Percentiles rank a stretch among this genome's conserved stretches.
These are phyloP conservation scores for Ceratothoa steindachneri DNA, from an alignment of 2,888 invertebrate genomes.

Conservation along the genomic window DNA sequence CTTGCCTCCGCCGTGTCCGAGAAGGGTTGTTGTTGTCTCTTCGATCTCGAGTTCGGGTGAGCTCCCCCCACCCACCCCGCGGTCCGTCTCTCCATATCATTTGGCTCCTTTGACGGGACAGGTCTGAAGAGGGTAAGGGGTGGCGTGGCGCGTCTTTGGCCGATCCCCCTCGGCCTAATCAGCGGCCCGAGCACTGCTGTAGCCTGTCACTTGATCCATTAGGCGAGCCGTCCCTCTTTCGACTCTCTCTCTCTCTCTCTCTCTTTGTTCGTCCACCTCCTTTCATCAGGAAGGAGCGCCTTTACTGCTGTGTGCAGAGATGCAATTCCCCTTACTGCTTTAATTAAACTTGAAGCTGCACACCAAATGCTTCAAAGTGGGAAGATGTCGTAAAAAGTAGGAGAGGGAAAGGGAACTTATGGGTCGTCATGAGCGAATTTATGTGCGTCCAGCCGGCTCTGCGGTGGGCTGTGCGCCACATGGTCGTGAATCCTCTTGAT, in stretches of 20 bases:
- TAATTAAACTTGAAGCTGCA: slow-evolving; percentile 12
- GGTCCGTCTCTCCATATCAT: slow-evolving; percentile 6
- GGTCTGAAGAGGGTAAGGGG: slow-evolving; percentile 12
- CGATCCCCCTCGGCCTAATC: slow-evolving; percentile 10
- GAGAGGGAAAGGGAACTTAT: slow-evolving; percentile 6
- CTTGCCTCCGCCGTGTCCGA: neutral
- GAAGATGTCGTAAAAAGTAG: neutral
- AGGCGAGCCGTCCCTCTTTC: neutral
- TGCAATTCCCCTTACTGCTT: slow-evolving; percentile 15
- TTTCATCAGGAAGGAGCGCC: neutral
- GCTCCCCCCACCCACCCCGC: neutral
- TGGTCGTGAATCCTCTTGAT: slow-evolving; percentile 13
- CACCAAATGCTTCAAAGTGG: slow-evolving; percentile 13
- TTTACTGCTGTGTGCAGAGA: slow-evolving; percentile 10
- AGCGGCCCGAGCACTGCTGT: slow-evolving; percentile 10
- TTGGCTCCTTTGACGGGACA: slow-evolving; percentile 10
- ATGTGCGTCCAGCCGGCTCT: slow-evolving; percentile 6
- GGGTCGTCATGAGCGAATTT: slow-evolving; percentile 13
- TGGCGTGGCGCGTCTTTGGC: neutral
- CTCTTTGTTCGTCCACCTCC: neutral
- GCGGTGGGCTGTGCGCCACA: slow-evolving; percentile 11
- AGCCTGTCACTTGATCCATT: slow-evolving; percentile 15
- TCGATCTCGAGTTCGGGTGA: neutral
- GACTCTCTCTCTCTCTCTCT: slow-evolving; percentile 14
- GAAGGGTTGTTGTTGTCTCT: neutral